phyloP scores from a whole-genome alignment of 2,113 vertebrate genomes.

The Caretta caretta region DNA sequence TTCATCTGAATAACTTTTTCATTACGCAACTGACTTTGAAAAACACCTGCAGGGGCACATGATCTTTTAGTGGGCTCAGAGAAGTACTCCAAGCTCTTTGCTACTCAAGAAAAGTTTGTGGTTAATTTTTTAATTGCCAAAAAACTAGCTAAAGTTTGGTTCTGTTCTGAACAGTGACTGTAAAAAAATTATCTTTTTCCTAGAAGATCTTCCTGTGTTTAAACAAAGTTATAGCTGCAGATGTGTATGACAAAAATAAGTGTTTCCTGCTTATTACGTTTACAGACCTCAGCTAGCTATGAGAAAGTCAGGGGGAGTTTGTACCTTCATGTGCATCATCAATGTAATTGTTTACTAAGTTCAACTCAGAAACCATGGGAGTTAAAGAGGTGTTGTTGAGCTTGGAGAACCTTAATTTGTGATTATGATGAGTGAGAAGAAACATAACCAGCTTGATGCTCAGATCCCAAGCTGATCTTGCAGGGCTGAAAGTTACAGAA shows the following conservation, averaged over 20 bases:
- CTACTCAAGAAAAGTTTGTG: neutral
- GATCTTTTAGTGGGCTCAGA: neutral
- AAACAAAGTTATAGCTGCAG: neutral
- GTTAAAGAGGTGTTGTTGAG: too few relatives aligned
- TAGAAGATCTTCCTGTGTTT: neutral
- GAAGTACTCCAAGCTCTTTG: neutral
- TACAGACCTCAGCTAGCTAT: neutral
- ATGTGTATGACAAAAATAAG: neutral
- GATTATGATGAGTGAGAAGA: neutral
- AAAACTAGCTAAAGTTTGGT: neutral
- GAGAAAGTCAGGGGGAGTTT: neutral
- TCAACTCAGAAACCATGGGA: neutral
- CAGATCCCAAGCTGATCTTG: neutral
- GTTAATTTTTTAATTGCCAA: neutral
- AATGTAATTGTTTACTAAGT: neutral
- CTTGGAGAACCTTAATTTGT: neutral
- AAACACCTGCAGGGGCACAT: neutral
- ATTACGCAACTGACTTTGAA: constrained; percentile 15
- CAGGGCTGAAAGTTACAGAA: neutral
- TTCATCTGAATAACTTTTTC: constrained; percentile 51
- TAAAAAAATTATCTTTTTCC: neutral
- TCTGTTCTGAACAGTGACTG: neutral
- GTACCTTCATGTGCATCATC: neutral
- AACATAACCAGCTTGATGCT: neutral
- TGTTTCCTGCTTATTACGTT: neutral